Conservation (phyloP, 2,113 vertebrate genomes). For the Desmodus rotundus region DNA sequence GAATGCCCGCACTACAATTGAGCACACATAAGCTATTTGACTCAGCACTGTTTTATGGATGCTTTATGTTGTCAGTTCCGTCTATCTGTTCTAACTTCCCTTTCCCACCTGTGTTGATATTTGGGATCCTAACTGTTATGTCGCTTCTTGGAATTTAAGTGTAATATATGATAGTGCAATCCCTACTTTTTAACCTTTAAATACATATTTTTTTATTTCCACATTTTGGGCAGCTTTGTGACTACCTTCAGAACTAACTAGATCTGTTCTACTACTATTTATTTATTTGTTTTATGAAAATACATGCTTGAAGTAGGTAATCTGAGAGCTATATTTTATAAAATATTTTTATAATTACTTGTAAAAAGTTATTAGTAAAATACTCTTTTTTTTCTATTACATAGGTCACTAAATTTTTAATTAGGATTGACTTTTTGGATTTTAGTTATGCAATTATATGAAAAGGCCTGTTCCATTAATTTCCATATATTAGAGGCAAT, state of each 20-base stretch:
- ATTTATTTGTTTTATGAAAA: neutral
- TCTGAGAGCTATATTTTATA: neutral
- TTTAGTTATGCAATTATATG: neutral
- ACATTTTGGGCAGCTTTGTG: neutral
- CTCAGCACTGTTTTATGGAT: neutral
- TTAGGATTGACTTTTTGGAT: neutral
- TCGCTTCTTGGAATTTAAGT: neutral
- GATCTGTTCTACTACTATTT: neutral
- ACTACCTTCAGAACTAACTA: neutral
- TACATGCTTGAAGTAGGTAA: neutral
- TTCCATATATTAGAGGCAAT: neutral
- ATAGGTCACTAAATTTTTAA: neutral
- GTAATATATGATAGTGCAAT: neutral
- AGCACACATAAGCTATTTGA: neutral
- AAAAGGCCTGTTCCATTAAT: neutral
- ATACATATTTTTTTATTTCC: neutral
- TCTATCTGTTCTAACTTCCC: neutral
- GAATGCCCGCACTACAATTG: neutral
- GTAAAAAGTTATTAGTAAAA: neutral
- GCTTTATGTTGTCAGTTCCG: neutral
- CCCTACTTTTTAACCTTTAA: neutral
- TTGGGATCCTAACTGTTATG: neutral
- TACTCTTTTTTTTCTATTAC: neutral
- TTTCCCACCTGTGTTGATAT: neutral
- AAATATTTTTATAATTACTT: neutral